Conservation (phyloP, 1,140 invertebrate genomes). For the Ephestia elutella region DNA sequence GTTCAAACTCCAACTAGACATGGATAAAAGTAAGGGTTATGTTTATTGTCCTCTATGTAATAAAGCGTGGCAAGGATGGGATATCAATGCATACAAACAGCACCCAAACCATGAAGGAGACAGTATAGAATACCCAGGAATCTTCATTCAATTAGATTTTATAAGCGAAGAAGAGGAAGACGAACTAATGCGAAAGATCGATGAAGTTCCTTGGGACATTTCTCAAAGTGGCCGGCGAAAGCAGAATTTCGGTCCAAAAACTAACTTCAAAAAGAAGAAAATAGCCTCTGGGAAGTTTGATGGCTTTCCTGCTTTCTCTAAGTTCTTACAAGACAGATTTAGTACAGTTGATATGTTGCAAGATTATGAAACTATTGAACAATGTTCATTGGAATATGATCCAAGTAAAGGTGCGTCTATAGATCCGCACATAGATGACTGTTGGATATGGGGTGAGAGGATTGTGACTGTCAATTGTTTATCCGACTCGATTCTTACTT, state of each 20-base stretch:
- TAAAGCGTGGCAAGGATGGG: slow-evolving; percentile 83
- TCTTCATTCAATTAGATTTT: slow-evolving; percentile 85
- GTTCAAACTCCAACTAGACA: slow-evolving; percentile 37
- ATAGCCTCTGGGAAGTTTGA: slow-evolving; percentile 85
- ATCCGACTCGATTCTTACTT: slow-evolving; percentile 88
- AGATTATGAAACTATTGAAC: slow-evolving; percentile 93
- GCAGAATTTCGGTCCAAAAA: slow-evolving; percentile 98
- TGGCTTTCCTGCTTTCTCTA: slow-evolving; percentile 90
- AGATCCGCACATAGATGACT: slow-evolving; percentile 98
- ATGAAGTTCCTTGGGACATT: slow-evolving; percentile 88
- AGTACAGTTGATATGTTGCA: slow-evolving; percentile 76
- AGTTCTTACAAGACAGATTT: slow-evolving; percentile 90
- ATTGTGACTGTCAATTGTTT: slow-evolving; percentile 94
- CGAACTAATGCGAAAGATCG: slow-evolving; percentile 81
- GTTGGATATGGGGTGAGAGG: slow-evolving; percentile 99
- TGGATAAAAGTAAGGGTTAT: slow-evolving; percentile 76
- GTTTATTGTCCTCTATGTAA: slow-evolving; percentile 86
- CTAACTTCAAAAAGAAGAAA: slow-evolving; percentile 97
- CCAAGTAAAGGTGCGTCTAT: slow-evolving; percentile 92
- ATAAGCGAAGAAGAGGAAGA: slow-evolving; percentile 82
- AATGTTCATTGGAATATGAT: slow-evolving; percentile 97
- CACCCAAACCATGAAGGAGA: slow-evolving; percentile 81
- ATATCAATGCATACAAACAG: slow-evolving; percentile 73
- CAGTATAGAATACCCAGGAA: slow-evolving; percentile 79
- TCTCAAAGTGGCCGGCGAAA: slow-evolving; percentile 98